Conservation (phyloP, 2,888 invertebrate species). For the Coelopa pilipes region DNA sequence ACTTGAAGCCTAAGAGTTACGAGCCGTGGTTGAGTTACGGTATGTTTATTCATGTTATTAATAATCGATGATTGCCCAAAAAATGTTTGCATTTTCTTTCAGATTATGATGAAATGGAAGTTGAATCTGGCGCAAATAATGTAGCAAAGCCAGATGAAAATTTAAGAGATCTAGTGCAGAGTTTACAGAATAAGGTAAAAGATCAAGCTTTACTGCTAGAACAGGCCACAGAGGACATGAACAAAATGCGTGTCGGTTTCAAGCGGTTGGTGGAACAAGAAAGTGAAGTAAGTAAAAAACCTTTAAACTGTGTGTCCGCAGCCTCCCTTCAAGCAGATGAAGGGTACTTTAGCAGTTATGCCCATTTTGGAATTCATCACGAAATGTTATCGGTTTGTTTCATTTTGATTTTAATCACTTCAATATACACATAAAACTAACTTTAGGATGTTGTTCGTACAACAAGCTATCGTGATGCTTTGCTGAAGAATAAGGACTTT, state of each 20-base stretch:
- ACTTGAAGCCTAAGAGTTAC: conserved; percentile 79
- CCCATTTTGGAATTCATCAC: conserved; percentile 92
- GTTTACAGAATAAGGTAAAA: conserved; percentile 54
- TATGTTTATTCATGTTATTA: conserved; percentile 55
- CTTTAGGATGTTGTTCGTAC: conserved; percentile 83
- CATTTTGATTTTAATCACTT: conserved; percentile 23
- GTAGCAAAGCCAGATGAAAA: conserved; percentile 6
- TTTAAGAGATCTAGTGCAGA: conserved; percentile 4
- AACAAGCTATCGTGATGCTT: conserved; percentile 85
- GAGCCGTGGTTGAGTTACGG: conserved; percentile 89
- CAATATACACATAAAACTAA: conserved; percentile 12
- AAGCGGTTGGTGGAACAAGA: conserved; percentile 53
- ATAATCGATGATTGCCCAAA: too few species aligned
- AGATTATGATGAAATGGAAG: conserved; percentile 47
- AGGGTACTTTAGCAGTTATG: conserved; percentile 84
- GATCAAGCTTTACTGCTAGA: conserved; percentile 72
- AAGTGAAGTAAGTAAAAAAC: conserved; percentile 30
- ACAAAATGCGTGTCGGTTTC: conserved; percentile 58
- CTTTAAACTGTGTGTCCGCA: conserved; percentile 62
- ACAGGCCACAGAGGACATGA: conserved; percentile 68
- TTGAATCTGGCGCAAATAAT: conserved; percentile 11
- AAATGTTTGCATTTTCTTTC: too few species aligned
- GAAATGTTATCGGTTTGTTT: conserved; percentile 85
- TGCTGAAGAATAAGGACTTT: conserved; percentile 77
- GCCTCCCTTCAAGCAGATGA: conserved; percentile 76